A percentile compares a stretch with the other conserved stretches of the same genome.
These are phyloP conservation scores for Drosophila yooni DNA, from an alignment of 2,888 invertebrate genomes.

Conservation along the genomic window DNA sequence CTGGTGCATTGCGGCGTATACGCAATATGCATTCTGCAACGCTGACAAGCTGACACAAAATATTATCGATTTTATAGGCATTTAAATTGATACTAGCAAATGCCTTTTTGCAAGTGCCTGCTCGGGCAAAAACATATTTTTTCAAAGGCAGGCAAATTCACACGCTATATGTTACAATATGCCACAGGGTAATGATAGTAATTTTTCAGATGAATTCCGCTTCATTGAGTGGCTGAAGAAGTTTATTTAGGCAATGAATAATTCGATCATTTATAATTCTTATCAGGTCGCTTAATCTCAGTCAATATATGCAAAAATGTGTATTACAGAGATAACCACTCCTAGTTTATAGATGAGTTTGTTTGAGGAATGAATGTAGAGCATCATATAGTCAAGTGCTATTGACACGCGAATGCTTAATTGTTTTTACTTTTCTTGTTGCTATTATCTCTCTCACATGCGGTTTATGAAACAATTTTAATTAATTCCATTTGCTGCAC, in stretches of 20 bases:
- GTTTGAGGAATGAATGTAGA: neutral
- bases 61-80: constrained; percentile 54
- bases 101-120: neutral
- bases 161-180: neutral
- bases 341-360: neutral
- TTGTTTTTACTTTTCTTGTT: constrained; percentile 8
- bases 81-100: neutral
- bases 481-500: constrained; percentile 19
- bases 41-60: constrained; percentile 28
- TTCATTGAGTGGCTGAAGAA: neutral
- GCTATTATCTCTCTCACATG: constrained; percentile 25
- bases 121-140: neutral
- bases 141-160: neutral
- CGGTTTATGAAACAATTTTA: constrained; percentile 28
- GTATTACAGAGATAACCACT: neutral
- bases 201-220: neutral
- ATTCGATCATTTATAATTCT: neutral
- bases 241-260: neutral
- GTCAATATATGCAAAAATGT: neutral
- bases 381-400: neutral
- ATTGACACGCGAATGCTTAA: neutral
- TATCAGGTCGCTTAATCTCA: neutral
- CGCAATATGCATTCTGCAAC: constrained; percentile 44
- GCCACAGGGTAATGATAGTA: neutral
- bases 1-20: constrained; percentile 30